These are phyloP conservation scores for Toxotes lorentzi DNA, from an alignment of 2,797 vertebrate genomes.

Conservation along the genomic window DNA sequence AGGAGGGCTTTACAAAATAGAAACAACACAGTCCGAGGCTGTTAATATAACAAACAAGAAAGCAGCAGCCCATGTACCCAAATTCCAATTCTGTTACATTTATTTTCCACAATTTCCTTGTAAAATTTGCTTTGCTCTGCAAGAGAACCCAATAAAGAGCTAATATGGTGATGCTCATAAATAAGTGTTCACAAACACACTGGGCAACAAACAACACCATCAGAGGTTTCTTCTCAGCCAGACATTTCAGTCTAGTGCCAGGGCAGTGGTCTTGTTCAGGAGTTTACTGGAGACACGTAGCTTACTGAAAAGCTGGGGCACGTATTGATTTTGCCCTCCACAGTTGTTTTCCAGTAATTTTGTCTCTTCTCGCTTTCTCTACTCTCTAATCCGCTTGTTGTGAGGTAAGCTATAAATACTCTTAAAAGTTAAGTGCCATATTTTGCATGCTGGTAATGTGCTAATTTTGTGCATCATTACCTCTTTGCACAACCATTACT, in stretches of 20 bases:
- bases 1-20: neutral
- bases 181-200: slow-evolving; percentile 7
- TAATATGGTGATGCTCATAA: slow-evolving; percentile 14
- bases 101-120: neutral
- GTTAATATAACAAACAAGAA: neutral
- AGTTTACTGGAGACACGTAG: slow-evolving; percentile 16
- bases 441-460: neutral
- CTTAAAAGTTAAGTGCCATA: neutral
- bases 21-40: slow-evolving; percentile 14
- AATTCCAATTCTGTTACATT: neutral
- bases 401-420: slow-evolving; percentile 5
- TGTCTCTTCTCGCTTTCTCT: neutral
- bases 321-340: slow-evolving; percentile 41
- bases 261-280: slow-evolving; percentile 6
- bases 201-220: slow-evolving; percentile 1
- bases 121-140: slow-evolving; percentile 6
- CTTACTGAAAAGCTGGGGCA: slow-evolving; percentile 23
- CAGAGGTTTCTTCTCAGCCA: slow-evolving; percentile 2
- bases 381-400: neutral
- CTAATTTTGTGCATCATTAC: slow-evolving; percentile 17
- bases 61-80: neutral
- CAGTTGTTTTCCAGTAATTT: slow-evolving; percentile 4
- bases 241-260: neutral
- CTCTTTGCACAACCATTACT: neutral
- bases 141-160: slow-evolving; percentile 13